phyloP scores from a whole-genome alignment of 2,113 vertebrate species.

The Stigmatopora nigra region DNA sequence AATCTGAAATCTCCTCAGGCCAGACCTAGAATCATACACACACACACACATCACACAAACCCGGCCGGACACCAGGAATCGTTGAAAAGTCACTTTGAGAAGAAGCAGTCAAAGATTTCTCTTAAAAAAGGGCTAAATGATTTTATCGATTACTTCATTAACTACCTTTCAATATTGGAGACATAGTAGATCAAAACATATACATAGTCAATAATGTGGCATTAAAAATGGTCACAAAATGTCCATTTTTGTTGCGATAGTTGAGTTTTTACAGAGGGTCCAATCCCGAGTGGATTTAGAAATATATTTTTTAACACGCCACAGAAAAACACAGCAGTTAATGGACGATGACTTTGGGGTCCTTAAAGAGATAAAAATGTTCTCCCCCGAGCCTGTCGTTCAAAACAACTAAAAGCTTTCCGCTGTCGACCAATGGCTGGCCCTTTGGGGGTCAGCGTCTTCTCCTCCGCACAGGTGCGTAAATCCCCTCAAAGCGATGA shows the following conservation, averaged over 20 bases:
- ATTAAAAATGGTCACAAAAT: no score
- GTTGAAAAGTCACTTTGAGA: constrained; percentile 12
- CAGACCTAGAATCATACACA: constrained; percentile 36
- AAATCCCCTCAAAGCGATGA: constrained; percentile 33
- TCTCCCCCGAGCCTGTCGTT: constrained; percentile 17
- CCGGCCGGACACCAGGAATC: constrained; percentile 12
- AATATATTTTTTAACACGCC: not conserved
- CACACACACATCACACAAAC: constrained; percentile 9
- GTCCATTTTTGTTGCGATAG: no score
- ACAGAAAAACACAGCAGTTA: not conserved
- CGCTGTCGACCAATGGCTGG: constrained; percentile 52
- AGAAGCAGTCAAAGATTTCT: not conserved
- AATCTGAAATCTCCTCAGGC: constrained; percentile 62
- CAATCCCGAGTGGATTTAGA: no score
- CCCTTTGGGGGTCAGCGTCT: constrained; percentile 38
- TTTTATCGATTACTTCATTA: not conserved
- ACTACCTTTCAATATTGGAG: no score
- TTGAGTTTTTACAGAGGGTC: no score
- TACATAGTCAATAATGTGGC: no score
- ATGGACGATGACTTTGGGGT: not conserved
- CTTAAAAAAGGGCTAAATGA: not conserved
- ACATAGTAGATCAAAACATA: no score
- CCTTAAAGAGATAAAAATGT: constrained; percentile 7
- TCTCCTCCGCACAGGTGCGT: constrained; percentile 14
- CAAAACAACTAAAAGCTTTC: constrained; percentile 55